These are phyloP conservation scores for Archegozetes longisetosus DNA, from an alignment of 1,140 invertebrate genomes.

Conservation along the genomic window DNA sequence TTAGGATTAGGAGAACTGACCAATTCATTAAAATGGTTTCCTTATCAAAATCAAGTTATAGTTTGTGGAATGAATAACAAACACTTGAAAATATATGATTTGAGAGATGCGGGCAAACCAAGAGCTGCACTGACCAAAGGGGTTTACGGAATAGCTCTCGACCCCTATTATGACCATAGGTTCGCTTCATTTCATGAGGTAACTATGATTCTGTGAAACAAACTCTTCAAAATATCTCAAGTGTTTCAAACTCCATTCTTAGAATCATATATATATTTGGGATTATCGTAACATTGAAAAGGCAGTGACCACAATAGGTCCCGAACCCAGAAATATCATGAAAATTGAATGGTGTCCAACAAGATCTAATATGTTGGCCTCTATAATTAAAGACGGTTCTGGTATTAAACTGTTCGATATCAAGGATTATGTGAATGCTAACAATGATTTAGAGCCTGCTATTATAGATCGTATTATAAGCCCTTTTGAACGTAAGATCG, in stretches of 20 bases:
- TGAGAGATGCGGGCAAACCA: slow-evolving; percentile 57
- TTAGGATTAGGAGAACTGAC: slow-evolving; percentile 49
- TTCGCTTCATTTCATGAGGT: slow-evolving; percentile 69
- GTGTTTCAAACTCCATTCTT: neutral
- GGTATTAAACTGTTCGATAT: slow-evolving; percentile 59
- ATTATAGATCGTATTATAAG: slow-evolving; percentile 48
- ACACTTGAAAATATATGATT: slow-evolving; percentile 72
- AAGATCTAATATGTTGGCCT: slow-evolving; percentile 58
- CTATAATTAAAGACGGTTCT: slow-evolving; percentile 49
- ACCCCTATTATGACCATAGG: slow-evolving; percentile 54
- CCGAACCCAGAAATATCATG: slow-evolving; percentile 47
- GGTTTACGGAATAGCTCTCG: slow-evolving; percentile 59
- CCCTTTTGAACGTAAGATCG: slow-evolving; percentile 9
- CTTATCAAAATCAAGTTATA: slow-evolving; percentile 46
- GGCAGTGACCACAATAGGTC: slow-evolving; percentile 2
- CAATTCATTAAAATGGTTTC: slow-evolving; percentile 70
- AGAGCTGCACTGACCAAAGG: slow-evolving; percentile 58
- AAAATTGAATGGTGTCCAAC: slow-evolving; percentile 78
- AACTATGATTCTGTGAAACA: neutral
- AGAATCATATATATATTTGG: slow-evolving; percentile 15
- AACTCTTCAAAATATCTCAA: too few species aligned
- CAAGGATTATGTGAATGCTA: slow-evolving; percentile 47
- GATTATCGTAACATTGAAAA: slow-evolving; percentile 8
- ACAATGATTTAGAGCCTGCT: slow-evolving; percentile 53
- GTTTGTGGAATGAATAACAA: slow-evolving; percentile 76